Conservation (phyloP, 2,113 vertebrate species). For the Uropsilus gracilis region DNA sequence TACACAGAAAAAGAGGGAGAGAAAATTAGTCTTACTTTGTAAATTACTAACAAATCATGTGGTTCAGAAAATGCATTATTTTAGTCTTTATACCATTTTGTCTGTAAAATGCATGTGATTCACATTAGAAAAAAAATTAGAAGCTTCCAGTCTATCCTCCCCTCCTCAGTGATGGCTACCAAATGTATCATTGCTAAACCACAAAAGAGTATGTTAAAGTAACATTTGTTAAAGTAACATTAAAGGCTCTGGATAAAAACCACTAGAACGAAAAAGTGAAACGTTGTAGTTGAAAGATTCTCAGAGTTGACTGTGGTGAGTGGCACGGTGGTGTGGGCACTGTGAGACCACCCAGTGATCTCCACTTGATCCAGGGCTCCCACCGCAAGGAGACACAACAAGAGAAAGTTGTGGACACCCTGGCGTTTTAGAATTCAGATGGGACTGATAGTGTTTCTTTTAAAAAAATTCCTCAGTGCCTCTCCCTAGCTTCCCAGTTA, state of each 20-base stretch:
- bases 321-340: slow-evolving; percentile 78
- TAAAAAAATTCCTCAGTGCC: slow-evolving; percentile 44
- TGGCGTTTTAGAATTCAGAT: slow-evolving; percentile 40
- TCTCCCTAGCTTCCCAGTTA: slow-evolving; percentile 39
- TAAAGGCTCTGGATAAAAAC: slow-evolving; percentile 85
- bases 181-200: slow-evolving; percentile 88
- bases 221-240: slow-evolving; percentile 88
- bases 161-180: slow-evolving; percentile 85
- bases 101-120: slow-evolving; percentile 85
- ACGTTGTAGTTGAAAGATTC: slow-evolving; percentile 75
- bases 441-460: slow-evolving; percentile 44
- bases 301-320: slow-evolving; percentile 84
- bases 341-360: slow-evolving; percentile 83
- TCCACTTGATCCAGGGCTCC: slow-evolving; percentile 55
- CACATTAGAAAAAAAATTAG: slow-evolving; percentile 86
- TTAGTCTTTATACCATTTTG: slow-evolving; percentile 75
- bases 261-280: slow-evolving; percentile 82
- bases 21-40: slow-evolving; percentile 70
- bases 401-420: slow-evolving; percentile 55
- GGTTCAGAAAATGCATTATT: slow-evolving; percentile 79
- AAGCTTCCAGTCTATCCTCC: slow-evolving; percentile 84
- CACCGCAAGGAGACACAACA: slow-evolving; percentile 70
- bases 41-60: slow-evolving; percentile 72
- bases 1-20: neutral
- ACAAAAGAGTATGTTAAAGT: slow-evolving; percentile 88